Base-by-base conservation (phyloP, 2,113 vertebrate genomes). In the Cavia porcellus region DNA sequence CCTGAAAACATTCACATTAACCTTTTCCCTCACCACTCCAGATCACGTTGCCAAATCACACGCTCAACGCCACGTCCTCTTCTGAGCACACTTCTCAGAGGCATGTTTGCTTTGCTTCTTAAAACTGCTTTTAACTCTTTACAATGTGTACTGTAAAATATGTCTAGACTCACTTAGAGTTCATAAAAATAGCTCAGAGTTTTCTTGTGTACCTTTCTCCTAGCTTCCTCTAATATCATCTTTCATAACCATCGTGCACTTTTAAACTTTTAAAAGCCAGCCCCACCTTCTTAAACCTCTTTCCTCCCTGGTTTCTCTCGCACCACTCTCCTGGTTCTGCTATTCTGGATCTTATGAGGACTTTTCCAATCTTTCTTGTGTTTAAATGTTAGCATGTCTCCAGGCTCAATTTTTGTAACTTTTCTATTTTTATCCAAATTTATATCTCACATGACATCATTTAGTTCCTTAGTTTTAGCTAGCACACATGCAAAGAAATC, bases 61-160 rank as follows among this genome's bases (percentile, higher is more conserved):
- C 3, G 8, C 1, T 19, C 25, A 68, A 50, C 45, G 24, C 9
- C 75, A 68, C 50, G 86, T 50, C 32, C 47, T 89, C 13, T 92
- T 72, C 79, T 61, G 74, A 47, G 94, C 11, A 30, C 38, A 30
- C 24, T 83, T 89, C 35, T 68, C 64, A 70, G 50, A 1, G 50
- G 55, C 2, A 61, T 82, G 74, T 57, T 94, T 87, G 45, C 64
- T 50, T 11, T 32, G 84, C 62, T 92, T 90, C 90, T 77, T 68
- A 62, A 85, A 93, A 88, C 13, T 72, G 17, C 9, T 84, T 89
- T 81, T 47, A 85, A 68, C 35, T 92, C 59, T 62, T 97, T 90
- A 17, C 79, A 80, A 86, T 52, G 57, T 92, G 62, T 84, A 42
- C 25, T 89, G 83, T 87, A 38, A 92, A 93, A 96, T 82, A 77